These are phyloP conservation scores for Platorchestia sp. DNA, from an alignment of 1,140 invertebrate genomes.

Conservation along the genomic window DNA sequence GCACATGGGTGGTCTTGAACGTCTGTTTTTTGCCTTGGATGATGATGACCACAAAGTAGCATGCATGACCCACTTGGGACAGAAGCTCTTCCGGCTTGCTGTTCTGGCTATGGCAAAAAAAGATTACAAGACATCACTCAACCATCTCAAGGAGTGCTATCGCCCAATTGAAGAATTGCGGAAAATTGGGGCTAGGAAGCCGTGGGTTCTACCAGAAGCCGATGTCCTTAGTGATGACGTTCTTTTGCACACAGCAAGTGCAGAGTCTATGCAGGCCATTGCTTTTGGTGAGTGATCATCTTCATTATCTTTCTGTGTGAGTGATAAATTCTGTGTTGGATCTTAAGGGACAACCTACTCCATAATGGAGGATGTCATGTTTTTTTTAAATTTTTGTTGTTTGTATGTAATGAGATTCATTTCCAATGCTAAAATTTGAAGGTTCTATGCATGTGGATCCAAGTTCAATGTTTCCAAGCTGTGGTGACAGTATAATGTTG, in stretches of 20 bases:
- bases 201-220: background rate
- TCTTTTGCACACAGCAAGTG: background rate
- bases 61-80: background rate
- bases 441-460: too few species aligned
- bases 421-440: too few species aligned
- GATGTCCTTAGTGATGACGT: conserved; percentile 17
- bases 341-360: background rate
- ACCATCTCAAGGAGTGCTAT: conserved; percentile 4
- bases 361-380: too few species aligned
- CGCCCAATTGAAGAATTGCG: conserved; percentile 6
- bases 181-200: background rate
- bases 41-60: background rate
- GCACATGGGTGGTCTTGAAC: background rate
- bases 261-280: conserved; percentile 32
- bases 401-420: background rate
- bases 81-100: background rate
- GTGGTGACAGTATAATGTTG: too few species aligned
- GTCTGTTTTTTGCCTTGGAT: background rate
- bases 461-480: too few species aligned
- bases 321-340: background rate
- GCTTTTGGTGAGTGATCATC: background rate
- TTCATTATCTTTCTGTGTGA: background rate
- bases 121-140: background rate
- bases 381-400: background rate
- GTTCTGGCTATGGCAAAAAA: background rate